phyloP scores from a whole-genome alignment of 1,140 invertebrate genomes.

The Chlorops oryzae region DNA sequence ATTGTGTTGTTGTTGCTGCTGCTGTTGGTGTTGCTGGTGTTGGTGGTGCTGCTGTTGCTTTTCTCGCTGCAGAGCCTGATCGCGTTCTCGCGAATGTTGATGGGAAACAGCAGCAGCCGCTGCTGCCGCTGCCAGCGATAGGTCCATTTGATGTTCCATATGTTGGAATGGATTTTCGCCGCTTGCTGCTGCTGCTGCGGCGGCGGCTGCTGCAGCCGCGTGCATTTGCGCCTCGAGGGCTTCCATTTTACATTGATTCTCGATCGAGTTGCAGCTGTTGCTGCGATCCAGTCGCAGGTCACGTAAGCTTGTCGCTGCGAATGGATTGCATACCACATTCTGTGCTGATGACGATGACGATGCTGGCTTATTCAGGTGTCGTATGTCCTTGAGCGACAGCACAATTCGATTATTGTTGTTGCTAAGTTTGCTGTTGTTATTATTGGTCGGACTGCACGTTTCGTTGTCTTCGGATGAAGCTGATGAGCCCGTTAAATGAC shows the following conservation, averaged over 20 bases:
- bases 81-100: constrained; percentile 20
- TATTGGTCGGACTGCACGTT: constrained; percentile 21
- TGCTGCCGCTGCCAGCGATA: constrained; percentile 41
- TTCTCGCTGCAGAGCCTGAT: constrained; percentile 33
- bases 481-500: constrained; percentile 5
- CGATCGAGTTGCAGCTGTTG: constrained; percentile 14
- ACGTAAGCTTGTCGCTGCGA: constrained; percentile 28
- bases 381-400: constrained; percentile 42
- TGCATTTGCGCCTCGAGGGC: constrained; percentile 43
- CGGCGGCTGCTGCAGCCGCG: constrained; percentile 37
- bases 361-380: constrained; percentile 42
- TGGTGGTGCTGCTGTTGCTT: constrained; percentile 29
- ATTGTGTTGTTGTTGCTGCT: constrained; percentile 36
- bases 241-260: constrained; percentile 38
- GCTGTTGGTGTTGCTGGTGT: constrained; percentile 31
- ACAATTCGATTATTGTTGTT: constrained; percentile 47
- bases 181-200: constrained; percentile 27
- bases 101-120: constrained; percentile 39
- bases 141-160: constrained; percentile 47
- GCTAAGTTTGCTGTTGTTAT: constrained; percentile 41
- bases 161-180: constrained; percentile 43
- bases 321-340: constrained; percentile 22
- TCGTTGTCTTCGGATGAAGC: constrained; percentile 22
- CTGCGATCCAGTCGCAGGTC: constrained; percentile 22
- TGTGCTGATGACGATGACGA: constrained; percentile 30